Percentiles rank a stretch among this genome's conserved stretches.
Evolutionary conservation across 2,113 vertebrate genomes (phyloP).

Genomic region (Python bivittatus): DNA sequence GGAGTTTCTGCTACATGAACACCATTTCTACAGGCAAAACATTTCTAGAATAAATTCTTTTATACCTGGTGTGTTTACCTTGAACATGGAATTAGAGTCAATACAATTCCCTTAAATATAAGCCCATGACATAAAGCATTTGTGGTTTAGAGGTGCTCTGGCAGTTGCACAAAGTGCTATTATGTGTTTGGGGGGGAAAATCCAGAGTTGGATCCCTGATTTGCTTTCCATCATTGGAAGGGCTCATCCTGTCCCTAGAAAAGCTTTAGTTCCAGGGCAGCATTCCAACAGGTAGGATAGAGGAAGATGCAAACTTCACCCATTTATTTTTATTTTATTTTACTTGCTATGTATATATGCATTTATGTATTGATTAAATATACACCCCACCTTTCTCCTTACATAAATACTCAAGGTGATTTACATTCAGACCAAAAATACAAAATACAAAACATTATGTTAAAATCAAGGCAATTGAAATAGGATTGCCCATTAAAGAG

Average conservation of each 20-base stretch:
- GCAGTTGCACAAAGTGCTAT: not conserved
- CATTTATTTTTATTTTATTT: not conserved
- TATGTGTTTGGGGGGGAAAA: not conserved
- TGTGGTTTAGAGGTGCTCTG: not conserved
- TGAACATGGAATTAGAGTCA: not conserved
- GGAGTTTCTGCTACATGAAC: conserved; percentile 8
- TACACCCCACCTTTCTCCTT: not conserved
- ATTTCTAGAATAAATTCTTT: not conserved
- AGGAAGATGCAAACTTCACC: not conserved
- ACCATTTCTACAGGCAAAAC: not conserved
- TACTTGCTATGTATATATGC: not conserved
- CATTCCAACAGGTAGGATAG: not conserved
- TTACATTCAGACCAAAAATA: not conserved
- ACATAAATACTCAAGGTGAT: not conserved
- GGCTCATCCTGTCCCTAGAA: not conserved
- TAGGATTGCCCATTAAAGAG: not conserved
- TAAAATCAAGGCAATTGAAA: not conserved
- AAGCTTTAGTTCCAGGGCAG: not conserved
- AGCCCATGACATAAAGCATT: not conserved
- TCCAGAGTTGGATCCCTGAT: not conserved
- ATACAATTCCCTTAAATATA: not conserved
- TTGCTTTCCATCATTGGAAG: not conserved
- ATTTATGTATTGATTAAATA: not conserved
- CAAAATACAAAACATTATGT: not conserved
- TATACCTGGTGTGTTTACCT: not conserved